Evolutionary conservation across 2,113 vertebrate genomes (phyloP).

Genomic region (Dicaeum eximium): DNA sequence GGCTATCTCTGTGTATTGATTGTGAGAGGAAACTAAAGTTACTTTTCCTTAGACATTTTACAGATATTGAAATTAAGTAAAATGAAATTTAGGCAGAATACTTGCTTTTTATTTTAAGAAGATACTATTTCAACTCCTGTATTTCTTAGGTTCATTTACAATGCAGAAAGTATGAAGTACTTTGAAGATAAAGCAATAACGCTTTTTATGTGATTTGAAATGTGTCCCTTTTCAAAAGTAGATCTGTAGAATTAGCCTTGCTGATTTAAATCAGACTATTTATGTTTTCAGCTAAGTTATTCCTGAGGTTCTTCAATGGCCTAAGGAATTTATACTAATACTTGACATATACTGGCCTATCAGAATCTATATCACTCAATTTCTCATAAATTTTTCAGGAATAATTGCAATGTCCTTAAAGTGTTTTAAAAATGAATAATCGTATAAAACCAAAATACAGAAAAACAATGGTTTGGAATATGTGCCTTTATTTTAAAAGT

Average conservation of each 20-base stretch:
- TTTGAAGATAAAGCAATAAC: neutral
- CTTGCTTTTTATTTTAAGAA: neutral
- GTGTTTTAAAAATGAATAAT: neutral
- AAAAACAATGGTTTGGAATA: neutral
- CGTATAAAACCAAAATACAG: accelerated
- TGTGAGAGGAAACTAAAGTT: neutral
- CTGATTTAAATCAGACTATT: neutral
- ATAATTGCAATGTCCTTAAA: neutral
- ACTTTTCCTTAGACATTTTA: neutral
- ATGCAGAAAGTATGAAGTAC: neutral
- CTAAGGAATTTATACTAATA: neutral
- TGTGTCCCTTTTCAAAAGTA: neutral
- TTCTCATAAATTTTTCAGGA: neutral
- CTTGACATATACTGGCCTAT: neutral
- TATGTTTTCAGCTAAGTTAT: neutral
- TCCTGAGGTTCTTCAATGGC: neutral
- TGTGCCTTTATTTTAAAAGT: neutral
- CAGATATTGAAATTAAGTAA: neutral
- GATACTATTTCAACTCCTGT: neutral
- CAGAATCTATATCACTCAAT: neutral
- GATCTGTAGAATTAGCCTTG: neutral
- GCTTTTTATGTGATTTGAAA: neutral
- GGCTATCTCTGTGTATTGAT: neutral
- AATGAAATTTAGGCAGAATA: neutral
- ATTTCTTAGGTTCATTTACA: neutral